Conservation (phyloP, 2,888 invertebrate genomes). For the Leptopilina myrica region DNA sequence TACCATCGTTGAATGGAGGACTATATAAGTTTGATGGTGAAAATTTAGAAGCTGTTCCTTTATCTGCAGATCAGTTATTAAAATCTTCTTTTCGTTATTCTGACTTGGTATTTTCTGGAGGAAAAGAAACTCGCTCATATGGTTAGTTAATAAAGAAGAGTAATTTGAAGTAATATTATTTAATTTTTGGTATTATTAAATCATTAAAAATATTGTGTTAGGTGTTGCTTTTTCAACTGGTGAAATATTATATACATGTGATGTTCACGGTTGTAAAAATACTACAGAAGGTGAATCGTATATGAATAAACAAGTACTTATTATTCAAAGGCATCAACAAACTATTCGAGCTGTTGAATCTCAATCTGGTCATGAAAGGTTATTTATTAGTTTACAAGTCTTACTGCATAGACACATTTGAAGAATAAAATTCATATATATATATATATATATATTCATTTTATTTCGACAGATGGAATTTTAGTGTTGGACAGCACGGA, state of each 20-base stretch:
- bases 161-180: neutral
- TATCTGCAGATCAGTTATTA: conserved; percentile 90
- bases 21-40: conserved; percentile 95
- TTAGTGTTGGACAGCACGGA: conserved; percentile 94
- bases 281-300: conserved; percentile 80
- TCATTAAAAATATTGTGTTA: conserved; percentile 45
- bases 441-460: neutral
- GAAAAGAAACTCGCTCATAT: conserved; percentile 90
- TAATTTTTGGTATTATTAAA: conserved; percentile 24
- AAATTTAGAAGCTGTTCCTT: conserved; percentile 90
- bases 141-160: conserved; percentile 77
- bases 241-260: conserved; percentile 87
- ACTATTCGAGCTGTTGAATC: conserved; percentile 95
- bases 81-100: conserved; percentile 92
- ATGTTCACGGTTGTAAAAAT: conserved; percentile 84
- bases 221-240: conserved; percentile 85
- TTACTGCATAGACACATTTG: neutral
- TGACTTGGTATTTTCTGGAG: conserved; percentile 91
- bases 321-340: conserved; percentile 89
- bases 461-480: conserved; percentile 87
- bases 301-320: conserved; percentile 80
- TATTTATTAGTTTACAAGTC: conserved; percentile 67
- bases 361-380: conserved; percentile 90
- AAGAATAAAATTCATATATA: neutral
- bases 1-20: conserved; percentile 94